These are phyloP conservation scores for Anhinga anhinga DNA, from an alignment of 2,113 vertebrate genomes.

Conservation along the genomic window DNA sequence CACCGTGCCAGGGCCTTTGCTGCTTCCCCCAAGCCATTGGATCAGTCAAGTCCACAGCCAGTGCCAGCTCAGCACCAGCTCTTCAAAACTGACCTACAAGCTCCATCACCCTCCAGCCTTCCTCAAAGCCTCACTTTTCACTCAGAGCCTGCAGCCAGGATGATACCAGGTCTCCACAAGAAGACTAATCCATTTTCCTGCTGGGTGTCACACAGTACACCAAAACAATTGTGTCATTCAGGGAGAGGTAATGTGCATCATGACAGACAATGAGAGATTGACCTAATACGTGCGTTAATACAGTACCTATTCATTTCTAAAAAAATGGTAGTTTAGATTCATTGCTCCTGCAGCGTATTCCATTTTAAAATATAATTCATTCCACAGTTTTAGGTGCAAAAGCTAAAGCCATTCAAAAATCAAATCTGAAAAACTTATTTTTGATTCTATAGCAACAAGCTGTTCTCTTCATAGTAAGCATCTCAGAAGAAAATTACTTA, in stretches of 20 bases:
- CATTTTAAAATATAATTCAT: background rate
- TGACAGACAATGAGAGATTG: background rate
- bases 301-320: background rate
- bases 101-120: background rate
- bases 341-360: background rate
- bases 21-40: rapidly evolving
- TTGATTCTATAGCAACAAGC: background rate
- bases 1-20: background rate
- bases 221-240: background rate
- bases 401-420: conserved; percentile 12
- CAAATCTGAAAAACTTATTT: background rate
- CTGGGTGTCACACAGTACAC: background rate
- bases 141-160: background rate
- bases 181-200: background rate
- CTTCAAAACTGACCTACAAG: rapidly evolving
- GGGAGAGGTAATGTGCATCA: background rate
- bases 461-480: background rate
- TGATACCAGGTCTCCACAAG: background rate
- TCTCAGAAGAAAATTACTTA: background rate
- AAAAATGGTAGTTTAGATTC: background rate
- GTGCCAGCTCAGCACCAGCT: background rate
- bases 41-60: rapidly evolving
- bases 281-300: background rate
- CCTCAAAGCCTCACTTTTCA: background rate
- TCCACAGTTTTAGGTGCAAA: background rate